Conservation (phyloP, 2,888 invertebrate species). For the Luffia ferchaultella region DNA sequence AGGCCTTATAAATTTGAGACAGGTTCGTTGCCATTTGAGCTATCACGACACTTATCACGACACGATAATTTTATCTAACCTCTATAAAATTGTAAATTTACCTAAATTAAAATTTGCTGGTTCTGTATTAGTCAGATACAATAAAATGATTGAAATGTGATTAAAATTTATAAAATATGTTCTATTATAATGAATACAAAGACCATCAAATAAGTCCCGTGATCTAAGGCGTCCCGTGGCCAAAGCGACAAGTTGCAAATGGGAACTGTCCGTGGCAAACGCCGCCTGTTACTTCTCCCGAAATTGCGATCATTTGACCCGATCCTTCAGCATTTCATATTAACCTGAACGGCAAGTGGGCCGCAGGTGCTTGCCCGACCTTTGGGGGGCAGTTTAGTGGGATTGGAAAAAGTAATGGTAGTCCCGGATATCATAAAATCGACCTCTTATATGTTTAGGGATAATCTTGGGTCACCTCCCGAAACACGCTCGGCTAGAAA, state of each 20-base stretch:
- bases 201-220: neutral
- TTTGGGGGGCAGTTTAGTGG: constrained; percentile 36
- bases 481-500: too few relatives aligned
- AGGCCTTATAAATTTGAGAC: too few relatives aligned
- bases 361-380: constrained; percentile 31
- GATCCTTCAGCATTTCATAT: constrained; percentile 6
- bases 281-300: neutral
- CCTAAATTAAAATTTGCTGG: too few relatives aligned
- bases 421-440: constrained; percentile 36
- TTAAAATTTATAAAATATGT: too few relatives aligned
- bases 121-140: too few relatives aligned
- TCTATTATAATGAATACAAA: neutral
- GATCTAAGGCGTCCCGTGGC: neutral
- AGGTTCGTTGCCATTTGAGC: too few relatives aligned
- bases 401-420: constrained; percentile 50
- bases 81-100: too few relatives aligned
- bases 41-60: too few relatives aligned
- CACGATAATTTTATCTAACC: too few relatives aligned
- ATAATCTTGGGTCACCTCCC: constrained; percentile 17
- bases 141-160: too few relatives aligned
- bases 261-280: neutral
- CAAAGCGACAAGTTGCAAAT: neutral
- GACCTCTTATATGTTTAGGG: constrained; percentile 32
- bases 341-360: constrained; percentile 8
- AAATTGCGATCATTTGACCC: neutral